Percentiles rank a stretch among this genome's conserved stretches.
Conservation (phyloP, 1,140 invertebrate genomes). For the Platyura marginata region DNA sequence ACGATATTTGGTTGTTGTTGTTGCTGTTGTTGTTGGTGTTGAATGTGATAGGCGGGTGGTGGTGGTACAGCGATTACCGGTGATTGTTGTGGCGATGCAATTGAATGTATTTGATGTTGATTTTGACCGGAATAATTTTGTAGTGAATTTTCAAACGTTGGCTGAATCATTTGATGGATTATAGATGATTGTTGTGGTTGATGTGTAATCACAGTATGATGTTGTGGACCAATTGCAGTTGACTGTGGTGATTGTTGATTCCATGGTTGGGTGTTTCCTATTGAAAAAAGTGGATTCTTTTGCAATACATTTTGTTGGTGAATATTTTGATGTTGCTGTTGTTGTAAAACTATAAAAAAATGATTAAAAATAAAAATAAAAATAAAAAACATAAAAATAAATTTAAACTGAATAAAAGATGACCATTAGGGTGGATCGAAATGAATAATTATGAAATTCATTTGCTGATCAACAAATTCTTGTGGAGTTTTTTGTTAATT, state of each 20-base stretch:
- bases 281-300: constrained; percentile 2
- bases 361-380: neutral
- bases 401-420: too few relatives aligned
- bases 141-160: neutral
- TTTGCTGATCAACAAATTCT: too few relatives aligned
- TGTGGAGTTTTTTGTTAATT: too few relatives aligned
- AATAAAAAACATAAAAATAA: too few relatives aligned
- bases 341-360: neutral
- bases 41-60: neutral
- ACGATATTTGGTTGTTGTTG: neutral
- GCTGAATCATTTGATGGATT: neutral
- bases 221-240: neutral
- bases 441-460: too few relatives aligned
- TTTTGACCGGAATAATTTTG: neutral
- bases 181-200: neutral
- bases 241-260: neutral
- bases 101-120: too few relatives aligned
- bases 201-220: neutral
- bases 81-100: neutral
- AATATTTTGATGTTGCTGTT: constrained; percentile 6
- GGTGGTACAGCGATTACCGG: neutral
- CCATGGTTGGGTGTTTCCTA: constrained; percentile 1
- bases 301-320: constrained; percentile 4
- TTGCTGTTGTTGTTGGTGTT: constrained; percentile 1
- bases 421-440: too few relatives aligned